Base-by-base conservation (phyloP, 2,888 invertebrate species). In the Schrankia costaestrigalis region DNA sequence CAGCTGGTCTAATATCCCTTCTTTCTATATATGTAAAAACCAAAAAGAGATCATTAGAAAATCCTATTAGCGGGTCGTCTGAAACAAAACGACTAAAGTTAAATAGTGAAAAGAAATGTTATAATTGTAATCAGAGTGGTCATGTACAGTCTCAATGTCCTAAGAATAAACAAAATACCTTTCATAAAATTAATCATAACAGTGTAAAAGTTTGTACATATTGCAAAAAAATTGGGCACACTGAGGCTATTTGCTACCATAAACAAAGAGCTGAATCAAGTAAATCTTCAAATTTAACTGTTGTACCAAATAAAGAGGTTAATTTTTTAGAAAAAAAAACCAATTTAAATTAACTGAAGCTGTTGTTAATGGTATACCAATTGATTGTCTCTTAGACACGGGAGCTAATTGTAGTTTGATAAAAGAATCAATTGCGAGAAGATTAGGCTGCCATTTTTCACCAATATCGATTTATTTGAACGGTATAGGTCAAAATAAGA, bases 1-100 rank as follows among this genome's bases (percentile, higher is more conserved):
- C 53, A 0, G 38, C 56, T 1, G 55, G 46, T 9, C 12, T 58
- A 2, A 54, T 63, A 6, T 13, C 56, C 1, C 26, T 56, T 6
- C 41, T 58, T 11, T 29, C 56, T 0, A 31, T 46, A 0, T 57
- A 63, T 11, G 24, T 24, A 0, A 60, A 57, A 37, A 4, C 21
- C 2, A 26, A 13, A 15, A 26, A 26, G 12, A n/a, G 32, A 13
- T 8, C 13, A 2, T 13, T 6, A 5, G 19, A 13, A 6, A n/a
- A 12, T 4, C 5, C 11, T 3, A 29, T 3, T n/a, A n/a, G n/a
- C n/a, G n/a, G n/a, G n/a, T n/a, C n/a, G n/a, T n/a, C n/a, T n/a
- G n/a, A n/a, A n/a, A n/a, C 8, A 11, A 29, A 29, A 21, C 29
- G 12, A 13, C 13, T 9, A 8, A 29, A 21, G 9, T 8, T 19